Evolutionary conservation across 1,140 invertebrate species (phyloP), one percentile per base, ranked within the genome.

Genomic region (Dendroctonus ponderosae): DNA sequence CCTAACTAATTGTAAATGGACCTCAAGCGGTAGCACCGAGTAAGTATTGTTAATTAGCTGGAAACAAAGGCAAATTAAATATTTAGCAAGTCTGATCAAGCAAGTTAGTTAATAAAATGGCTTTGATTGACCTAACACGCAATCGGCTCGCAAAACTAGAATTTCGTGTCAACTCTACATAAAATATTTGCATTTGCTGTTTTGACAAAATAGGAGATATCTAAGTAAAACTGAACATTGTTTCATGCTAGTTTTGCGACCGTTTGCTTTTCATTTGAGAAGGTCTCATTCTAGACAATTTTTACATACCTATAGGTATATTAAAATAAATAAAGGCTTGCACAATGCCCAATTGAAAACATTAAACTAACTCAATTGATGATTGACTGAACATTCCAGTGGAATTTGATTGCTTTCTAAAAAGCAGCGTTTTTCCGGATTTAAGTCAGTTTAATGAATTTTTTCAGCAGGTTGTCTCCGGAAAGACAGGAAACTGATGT

Each of bases 161-260:
- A 39, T 60, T 60, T 48, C 58, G 58, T 60, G 58, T 60, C 58
- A 43, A 48, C 8, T 60, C 15, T 38, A 43, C 44, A 60, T 48
- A 37, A 60, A 60, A 60, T 26, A 38, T 38, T 60, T 60, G 57
- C 50, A 49, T 60, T 60, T 37, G 12, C 15, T 60, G 46, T 26
- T 49, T n/a, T n/a, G 48, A 60, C n/a, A 48, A 14, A 37, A 38
- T 60, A 60, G 58, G 43, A 39, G 58, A 60, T 9, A 37, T 5
- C n/a, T 5, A 39, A 9, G 44, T 48, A 50, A 49, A 60, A 49
- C 37, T 7, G 37, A 5, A 51, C 8, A 51, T 37, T 12, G 15
- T 8, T 51, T 26, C 49, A 51, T 6, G 8, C n/a, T 43, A 15
- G 3, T 15, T 14, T 12, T 54, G 11, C 40, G 12, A 5, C 56